These are phyloP conservation scores for Pica pica DNA, from an alignment of 2,113 vertebrate genomes.

Conservation along the genomic window DNA sequence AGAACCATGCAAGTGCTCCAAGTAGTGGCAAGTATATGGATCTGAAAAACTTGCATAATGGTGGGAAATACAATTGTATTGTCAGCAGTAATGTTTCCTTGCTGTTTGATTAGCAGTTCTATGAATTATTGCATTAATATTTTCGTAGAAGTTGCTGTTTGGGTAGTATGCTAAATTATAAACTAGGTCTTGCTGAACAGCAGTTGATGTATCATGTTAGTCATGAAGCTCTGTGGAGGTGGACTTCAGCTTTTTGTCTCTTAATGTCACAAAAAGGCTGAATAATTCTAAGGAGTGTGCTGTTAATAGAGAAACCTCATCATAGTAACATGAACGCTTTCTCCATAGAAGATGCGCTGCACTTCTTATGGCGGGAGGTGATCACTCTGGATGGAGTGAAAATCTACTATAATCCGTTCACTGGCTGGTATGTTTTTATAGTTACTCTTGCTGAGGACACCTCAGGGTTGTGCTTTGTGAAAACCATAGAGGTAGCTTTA, in stretches of 20 bases:
- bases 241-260: not conserved
- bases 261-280: not conserved
- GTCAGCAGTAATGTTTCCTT: not conserved
- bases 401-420: slow-evolving; percentile 94
- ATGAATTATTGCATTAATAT: not conserved
- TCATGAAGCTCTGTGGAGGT: not conserved
- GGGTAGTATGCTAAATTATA: not conserved
- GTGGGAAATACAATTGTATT: not conserved
- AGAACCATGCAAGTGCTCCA: slow-evolving; percentile 49
- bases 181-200: not conserved
- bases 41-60: not conserved
- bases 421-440: slow-evolving; percentile 84
- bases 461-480: not conserved
- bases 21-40: slow-evolving; percentile 67
- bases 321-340: slow-evolving; percentile 24
- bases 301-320: not conserved
- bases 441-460: not conserved
- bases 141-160: not conserved
- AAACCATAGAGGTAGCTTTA: not conserved
- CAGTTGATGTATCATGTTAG: not conserved
- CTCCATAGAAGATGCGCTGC: slow-evolving; percentile 79
- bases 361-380: slow-evolving; percentile 92
- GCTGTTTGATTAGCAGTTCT: not conserved
- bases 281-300: not conserved
- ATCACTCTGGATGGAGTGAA: slow-evolving; percentile 84